phyloP scores from a whole-genome alignment of 2,113 vertebrate genomes.

The Phrynosoma platyrhinos region DNA sequence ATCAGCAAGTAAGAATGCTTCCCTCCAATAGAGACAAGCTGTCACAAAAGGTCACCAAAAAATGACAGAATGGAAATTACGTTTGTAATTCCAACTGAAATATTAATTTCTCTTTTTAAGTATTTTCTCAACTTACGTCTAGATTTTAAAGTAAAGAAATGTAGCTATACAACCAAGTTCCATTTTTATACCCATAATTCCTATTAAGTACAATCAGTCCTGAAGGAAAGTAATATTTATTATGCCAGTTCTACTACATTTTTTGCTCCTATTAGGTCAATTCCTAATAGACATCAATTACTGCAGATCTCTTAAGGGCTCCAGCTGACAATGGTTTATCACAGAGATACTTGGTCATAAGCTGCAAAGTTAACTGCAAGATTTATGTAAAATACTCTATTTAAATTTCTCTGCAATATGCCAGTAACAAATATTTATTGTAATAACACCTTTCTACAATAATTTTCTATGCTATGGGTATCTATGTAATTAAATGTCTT shows the following conservation, averaged over 20 bases:
- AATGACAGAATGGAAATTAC: constrained; percentile 89
- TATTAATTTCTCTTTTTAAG: constrained; percentile 84
- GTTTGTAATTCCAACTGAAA: constrained; percentile 89
- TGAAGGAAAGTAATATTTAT: constrained; percentile 46
- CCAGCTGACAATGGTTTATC: constrained; percentile 28
- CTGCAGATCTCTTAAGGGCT: neutral
- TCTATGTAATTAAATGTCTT: neutral
- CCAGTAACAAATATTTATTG: neutral
- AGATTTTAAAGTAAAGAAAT: constrained; percentile 68
- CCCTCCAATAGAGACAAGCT: constrained; percentile 88
- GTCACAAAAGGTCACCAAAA: constrained; percentile 91
- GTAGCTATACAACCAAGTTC: constrained; percentile 57
- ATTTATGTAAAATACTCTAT: constrained; percentile 6
- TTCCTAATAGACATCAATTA: constrained; percentile 7
- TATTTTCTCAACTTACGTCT: constrained; percentile 78
- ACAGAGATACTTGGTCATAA: constrained; percentile 4
- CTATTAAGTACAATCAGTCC: constrained; percentile 46
- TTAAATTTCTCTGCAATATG: neutral
- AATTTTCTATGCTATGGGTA: neutral
- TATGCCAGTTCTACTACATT: constrained; percentile 43
- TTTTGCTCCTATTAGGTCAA: constrained; percentile 30
- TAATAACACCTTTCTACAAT: neutral
- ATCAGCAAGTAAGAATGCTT: constrained; percentile 87
- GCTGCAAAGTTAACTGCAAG: constrained; percentile 3
- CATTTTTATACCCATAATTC: constrained; percentile 52